These are phyloP conservation scores for Quadroppia sp. DNA, from an alignment of 2,888 invertebrate genomes.

Conservation along the genomic window DNA sequence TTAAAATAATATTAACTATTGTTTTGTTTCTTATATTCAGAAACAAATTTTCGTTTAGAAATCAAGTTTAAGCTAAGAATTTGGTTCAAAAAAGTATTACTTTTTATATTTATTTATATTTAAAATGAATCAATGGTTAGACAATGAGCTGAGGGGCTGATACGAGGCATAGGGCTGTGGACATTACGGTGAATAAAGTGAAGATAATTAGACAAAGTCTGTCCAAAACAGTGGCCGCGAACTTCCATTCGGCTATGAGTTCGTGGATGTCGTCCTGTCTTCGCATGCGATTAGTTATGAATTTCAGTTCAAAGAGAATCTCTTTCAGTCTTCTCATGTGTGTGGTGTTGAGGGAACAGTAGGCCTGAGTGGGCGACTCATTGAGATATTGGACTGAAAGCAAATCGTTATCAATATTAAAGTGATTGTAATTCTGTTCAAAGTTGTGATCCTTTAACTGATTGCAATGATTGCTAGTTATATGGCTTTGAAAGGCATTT, in stretches of 20 bases:
- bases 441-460: conserved; percentile 17
- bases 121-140: conserved; percentile 60
- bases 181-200: conserved; percentile 86
- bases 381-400: conserved; percentile 8
- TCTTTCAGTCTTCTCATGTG: conserved; percentile 72
- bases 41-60: too few relatives aligned
- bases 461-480: conserved; percentile 30
- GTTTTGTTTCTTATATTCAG: too few relatives aligned
- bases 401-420: neutral
- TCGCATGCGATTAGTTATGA: conserved; percentile 88
- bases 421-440: conserved; percentile 17
- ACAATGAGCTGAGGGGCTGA: conserved; percentile 93
- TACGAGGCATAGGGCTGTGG: conserved; percentile 82
- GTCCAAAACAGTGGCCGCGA: conserved; percentile 97
- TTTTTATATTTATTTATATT: neutral
- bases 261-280: conserved; percentile 91
- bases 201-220: conserved; percentile 94
- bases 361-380: conserved; percentile 44
- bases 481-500: conserved; percentile 20
- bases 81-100: too few relatives aligned
- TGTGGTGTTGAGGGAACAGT: conserved; percentile 37
- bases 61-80: too few relatives aligned
- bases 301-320: conserved; percentile 89
- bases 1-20: too few relatives aligned
- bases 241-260: conserved; percentile 92